Conservation (phyloP, 2,797 vertebrate genomes). For the Astyanax mexicanus region DNA sequence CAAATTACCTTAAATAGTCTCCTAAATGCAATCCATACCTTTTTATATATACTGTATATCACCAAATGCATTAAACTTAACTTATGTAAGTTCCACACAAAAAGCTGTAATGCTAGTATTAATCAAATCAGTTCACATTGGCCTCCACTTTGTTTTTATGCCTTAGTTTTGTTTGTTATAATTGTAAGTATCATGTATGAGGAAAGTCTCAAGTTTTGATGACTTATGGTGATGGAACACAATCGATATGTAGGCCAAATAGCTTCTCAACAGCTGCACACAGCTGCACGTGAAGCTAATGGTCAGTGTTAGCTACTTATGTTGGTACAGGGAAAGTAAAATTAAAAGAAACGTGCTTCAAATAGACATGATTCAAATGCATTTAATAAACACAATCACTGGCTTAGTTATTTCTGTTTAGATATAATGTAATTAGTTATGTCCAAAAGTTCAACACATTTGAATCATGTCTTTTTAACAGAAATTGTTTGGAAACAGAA, state of each 20-base stretch:
- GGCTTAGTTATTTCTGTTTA: no score
- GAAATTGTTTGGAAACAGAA: no score
- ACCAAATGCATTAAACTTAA: background rate
- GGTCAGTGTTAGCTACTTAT: background rate
- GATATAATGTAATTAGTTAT: no score
- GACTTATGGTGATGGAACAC: background rate
- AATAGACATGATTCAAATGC: no score
- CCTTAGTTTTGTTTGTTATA: background rate
- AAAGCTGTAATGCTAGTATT: background rate
- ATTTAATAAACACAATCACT: no score
- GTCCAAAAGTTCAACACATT: no score
- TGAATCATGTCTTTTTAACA: no score
- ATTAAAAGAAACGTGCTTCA: no score
- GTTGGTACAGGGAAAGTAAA: no score
- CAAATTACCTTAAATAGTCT: background rate
- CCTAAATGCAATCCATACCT: background rate
- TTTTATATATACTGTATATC: background rate
- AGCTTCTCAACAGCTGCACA: background rate
- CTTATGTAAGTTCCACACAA: background rate
- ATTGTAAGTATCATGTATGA: background rate
- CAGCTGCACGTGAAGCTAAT: background rate
- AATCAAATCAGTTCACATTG: background rate
- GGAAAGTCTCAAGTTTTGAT: background rate
- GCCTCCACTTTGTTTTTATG: background rate
- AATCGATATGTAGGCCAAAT: conserved; percentile 11